Evolutionary conservation across 1,140 invertebrate species (phyloP), one percentile per base, ranked within the genome.

Genomic region (Trichonephila clavipes): DNA sequence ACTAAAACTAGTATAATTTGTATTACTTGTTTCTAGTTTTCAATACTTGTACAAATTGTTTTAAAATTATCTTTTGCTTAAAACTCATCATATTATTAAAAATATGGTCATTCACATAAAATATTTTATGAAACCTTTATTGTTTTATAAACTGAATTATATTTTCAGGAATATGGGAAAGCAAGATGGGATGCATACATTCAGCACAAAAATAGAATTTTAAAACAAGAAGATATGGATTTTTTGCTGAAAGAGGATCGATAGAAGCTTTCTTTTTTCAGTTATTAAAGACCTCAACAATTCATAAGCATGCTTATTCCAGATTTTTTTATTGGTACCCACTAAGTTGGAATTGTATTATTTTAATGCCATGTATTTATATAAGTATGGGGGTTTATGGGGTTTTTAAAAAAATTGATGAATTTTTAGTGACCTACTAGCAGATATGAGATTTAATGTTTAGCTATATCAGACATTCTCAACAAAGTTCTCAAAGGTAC

Each of bases 101-200:
- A 51, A 1, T 51, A 51, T 51, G 2, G 2, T 51, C 8, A 51
- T 51, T 34, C 0, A 51, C 8, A 3, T 51, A 51, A 51, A 1
- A 3, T 51, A 3, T 51, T 51, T 51, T 51, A 51, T 51, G 5
- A 51, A 51, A 34, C 34, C 16, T 16, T 62, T 62, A 62, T 62
- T 62, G 16, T 62, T 62, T 14, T 51, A 1, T 81, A 34, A 81
- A 85, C 21, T 62, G 61, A 16, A 24, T 69, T 10, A n/a, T 94
- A 82, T 90, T 95, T 95, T 58, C 94, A 96, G 96, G 96, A 96
- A 89, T 96, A 96, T 95, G 96, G 95, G 16, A 91, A 95, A 18
- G 94, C 94, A 24, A 95, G 96, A 88, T 95, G 96, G 88, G 95
- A 95, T 34, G 95, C 94, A 24, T 96, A 96, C 94, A 95, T 95